Percentiles rank a stretch among this genome's conserved stretches.
phyloP scores from a whole-genome alignment of 2,888 invertebrate species.

The Cataglyphis cursor region DNA sequence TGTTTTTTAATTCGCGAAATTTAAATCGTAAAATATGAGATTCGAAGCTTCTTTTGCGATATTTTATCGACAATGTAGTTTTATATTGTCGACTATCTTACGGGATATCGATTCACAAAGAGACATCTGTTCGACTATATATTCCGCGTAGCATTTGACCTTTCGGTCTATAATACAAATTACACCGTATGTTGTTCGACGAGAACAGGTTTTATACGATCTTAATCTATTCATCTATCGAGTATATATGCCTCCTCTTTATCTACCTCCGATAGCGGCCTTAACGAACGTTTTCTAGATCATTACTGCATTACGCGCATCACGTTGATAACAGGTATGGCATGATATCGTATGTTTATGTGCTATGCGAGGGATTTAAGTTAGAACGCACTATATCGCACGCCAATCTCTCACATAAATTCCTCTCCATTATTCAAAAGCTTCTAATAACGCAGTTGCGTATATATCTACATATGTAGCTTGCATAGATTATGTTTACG shows the following conservation, averaged over 20 bases:
- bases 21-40: background rate
- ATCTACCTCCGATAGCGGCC: background rate
- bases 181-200: background rate
- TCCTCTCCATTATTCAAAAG: background rate
- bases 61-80: background rate
- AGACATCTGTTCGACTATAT: background rate
- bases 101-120: background rate
- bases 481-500: conserved; percentile 6
- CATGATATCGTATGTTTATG: conserved; percentile 1
- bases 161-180: background rate
- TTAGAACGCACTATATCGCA: background rate
- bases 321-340: background rate
- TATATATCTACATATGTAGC: background rate
- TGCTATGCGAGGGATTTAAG: background rate
- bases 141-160: background rate
- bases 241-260: background rate
- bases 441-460: conserved; percentile 1
- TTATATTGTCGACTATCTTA: background rate
- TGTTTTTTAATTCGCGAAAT: background rate
- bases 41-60: background rate
- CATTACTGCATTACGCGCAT: conserved; percentile 5
- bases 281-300: background rate
- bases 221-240: background rate
- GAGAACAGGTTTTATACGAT: background rate
- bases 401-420: background rate